A percentile compares a stretch with the other conserved stretches of the same genome.
Evolutionary conservation across 2,113 vertebrate species (phyloP).

Genomic region (Nematolebias whitei): DNA sequence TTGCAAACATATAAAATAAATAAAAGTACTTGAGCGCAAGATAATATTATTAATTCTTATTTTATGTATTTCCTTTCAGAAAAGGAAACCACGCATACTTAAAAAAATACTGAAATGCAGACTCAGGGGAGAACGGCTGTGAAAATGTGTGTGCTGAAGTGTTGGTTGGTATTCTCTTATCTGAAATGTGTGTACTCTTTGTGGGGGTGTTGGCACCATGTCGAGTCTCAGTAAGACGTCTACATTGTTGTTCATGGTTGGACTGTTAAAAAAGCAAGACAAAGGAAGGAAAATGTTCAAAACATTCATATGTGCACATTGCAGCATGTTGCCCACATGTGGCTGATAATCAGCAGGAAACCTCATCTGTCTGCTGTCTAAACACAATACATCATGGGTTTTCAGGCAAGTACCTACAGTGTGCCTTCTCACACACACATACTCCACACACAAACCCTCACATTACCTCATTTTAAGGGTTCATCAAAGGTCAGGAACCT

Average conservation of each 20-base stretch:
- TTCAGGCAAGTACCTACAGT: background rate
- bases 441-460: slow-evolving; percentile 9
- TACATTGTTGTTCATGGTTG: slow-evolving; percentile 29
- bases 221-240: slow-evolving; percentile 10
- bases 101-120: slow-evolving; percentile 21
- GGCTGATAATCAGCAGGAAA: slow-evolving; percentile 45
- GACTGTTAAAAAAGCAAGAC: slow-evolving; percentile 14
- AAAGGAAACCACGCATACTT: slow-evolving; percentile 6
- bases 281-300: slow-evolving; percentile 3
- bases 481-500: slow-evolving; percentile 5
- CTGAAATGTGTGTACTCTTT: slow-evolving; percentile 22
- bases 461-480: background rate
- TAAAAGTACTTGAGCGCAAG: background rate
- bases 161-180: slow-evolving; percentile 25
- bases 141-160: slow-evolving; percentile 18
- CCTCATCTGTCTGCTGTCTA: slow-evolving; percentile 64
- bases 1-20: background rate
- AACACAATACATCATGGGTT: slow-evolving; percentile 30
- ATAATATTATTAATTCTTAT: background rate
- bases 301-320: slow-evolving; percentile 3
- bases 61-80: background rate
- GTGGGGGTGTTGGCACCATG: background rate
- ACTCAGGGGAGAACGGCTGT: slow-evolving; percentile 21
- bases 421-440: slow-evolving; percentile 1
- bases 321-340: slow-evolving; percentile 25